phyloP scores from a whole-genome alignment of 2,113 vertebrate species.

The Plecotus auritus region DNA sequence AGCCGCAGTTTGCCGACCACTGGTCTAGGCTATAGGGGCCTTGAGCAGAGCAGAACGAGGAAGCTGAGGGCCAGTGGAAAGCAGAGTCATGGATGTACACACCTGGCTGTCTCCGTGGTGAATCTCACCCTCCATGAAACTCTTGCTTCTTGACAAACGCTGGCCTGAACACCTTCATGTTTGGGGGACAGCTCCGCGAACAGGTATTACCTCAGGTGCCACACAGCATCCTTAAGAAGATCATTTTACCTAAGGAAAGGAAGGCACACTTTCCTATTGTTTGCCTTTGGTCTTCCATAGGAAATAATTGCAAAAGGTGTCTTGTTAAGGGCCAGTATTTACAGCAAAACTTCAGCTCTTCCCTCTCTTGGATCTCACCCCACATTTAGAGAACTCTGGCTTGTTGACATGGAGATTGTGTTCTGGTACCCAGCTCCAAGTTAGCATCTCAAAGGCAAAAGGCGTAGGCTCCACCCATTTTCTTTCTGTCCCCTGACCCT shows the following conservation, averaged over 20 bases:
- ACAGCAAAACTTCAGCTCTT: neutral
- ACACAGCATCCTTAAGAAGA: neutral
- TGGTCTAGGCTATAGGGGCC: neutral
- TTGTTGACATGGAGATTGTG: neutral
- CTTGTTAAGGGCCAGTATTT: neutral
- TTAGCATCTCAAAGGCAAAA: neutral
- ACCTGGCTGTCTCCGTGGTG: neutral
- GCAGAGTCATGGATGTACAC: rapidly evolving
- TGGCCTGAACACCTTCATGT: neutral
- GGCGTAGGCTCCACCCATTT: neutral
- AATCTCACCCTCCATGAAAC: too few relatives aligned
- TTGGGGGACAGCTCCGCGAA: neutral
- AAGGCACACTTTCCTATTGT: neutral
- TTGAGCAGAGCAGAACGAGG: neutral
- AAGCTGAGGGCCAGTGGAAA: rapidly evolving
- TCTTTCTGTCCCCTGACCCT: neutral
- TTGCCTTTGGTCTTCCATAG: neutral
- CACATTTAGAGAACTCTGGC: neutral
- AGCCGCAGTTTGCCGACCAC: too few relatives aligned
- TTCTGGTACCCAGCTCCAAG: too few relatives aligned
- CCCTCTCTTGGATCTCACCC: neutral
- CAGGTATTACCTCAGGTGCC: neutral
- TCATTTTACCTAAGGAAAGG: neutral
- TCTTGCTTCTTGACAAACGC: neutral
- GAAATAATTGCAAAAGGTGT: neutral